Base-by-base conservation (phyloP, 2,888 invertebrate species). In the Deilephila elpenor region DNA sequence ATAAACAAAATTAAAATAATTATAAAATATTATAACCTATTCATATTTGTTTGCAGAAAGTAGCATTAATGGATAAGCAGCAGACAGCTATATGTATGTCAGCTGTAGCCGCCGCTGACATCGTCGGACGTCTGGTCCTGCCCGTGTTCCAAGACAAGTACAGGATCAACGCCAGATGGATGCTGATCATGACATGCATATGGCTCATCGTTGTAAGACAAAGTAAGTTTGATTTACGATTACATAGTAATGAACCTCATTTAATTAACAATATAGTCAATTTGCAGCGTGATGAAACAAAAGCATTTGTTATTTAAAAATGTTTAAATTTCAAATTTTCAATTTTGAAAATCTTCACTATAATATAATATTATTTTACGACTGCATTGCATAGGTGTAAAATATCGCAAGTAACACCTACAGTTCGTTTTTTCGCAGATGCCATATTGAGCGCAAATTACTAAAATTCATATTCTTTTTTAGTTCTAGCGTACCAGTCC, bases 71-170 rank as follows among this genome's bases (percentile, higher is more conserved):
- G 88, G 83, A 90, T 78, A 94, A 93, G 78, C 88, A 94, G 70
- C 91, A 96, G 78, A 96, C 96, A 4, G 96, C 97, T 1, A 90
- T 91, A 61, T 96, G 97, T 78, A 96, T 97, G 96, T 96, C 97
- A n/a, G 94, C 96, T 0, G 94, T 97, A 72, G 97, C 97, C 3
- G 92, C 95, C 5, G 96, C 96, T 20, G 97, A 97, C 83, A 96
- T 97, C 67, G 82, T 95, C 0, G 96, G 96, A n/a, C 95, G 97
- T 70, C 89, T 97, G 56, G 91, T 96, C 1, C 87, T 97, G 74
- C 97, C 97, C 6, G 92, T 95, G 74, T 90, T 97, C 77, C 96
- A 96, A 74, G 96, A 96, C 82, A 95, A 95, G 82, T 92, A 96
- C 73, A 94, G 94, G 72, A 94, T 96, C 75, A 95, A 96, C 20